Base-by-base conservation (phyloP, 2,113 vertebrate genomes). In the Phylloscopus trochilus region DNA sequence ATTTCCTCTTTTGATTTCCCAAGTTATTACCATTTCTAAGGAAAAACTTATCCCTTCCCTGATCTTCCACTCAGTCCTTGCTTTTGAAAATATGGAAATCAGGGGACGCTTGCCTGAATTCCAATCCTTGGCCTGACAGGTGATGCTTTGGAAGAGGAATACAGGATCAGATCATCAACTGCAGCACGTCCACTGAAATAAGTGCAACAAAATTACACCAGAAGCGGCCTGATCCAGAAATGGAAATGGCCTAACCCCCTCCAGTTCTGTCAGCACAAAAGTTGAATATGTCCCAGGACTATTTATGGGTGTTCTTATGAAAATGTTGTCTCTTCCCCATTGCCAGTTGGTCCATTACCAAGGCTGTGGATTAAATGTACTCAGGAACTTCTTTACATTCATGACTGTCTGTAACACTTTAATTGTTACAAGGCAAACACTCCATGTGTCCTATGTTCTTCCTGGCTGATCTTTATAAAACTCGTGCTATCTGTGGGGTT, bases 21-120 rank as follows among this genome's bases (percentile, higher is more conserved):
- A 94, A 95, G 95, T 95, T 97, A 97, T 97, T 98, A 97, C 93
- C 95, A 95, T 92, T 97, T 97, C 94, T 95, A 97, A 97, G 93
- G 94, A 96, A 97, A 97, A 81, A 88, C 92, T 63, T 80, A 75
- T 92, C 95, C 94, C 43, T 89, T 89, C 70, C 74, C 67, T 72
- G 64, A 87, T 93, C 93, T 84, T 95, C 91, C 51, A 83, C 64
- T 53, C 1, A 2, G 58, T 49, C 93, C 94, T 76, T 93, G 52
- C 82, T 88, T 89, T 97, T 96, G 96, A 97, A 95, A 95, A 77
- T 78, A 97, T 87, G 84, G 79, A 97, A 96, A 94, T 67, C 93
- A 80, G 5, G 44, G 49, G 37, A 37, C 13, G 1, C 62, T 62
- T 72, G 64, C 75, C 83, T 39, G 64, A 55, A 74, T 64, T 93